Conservation (phyloP, 2,113 vertebrate species). For the Elaphurus davidianus region DNA sequence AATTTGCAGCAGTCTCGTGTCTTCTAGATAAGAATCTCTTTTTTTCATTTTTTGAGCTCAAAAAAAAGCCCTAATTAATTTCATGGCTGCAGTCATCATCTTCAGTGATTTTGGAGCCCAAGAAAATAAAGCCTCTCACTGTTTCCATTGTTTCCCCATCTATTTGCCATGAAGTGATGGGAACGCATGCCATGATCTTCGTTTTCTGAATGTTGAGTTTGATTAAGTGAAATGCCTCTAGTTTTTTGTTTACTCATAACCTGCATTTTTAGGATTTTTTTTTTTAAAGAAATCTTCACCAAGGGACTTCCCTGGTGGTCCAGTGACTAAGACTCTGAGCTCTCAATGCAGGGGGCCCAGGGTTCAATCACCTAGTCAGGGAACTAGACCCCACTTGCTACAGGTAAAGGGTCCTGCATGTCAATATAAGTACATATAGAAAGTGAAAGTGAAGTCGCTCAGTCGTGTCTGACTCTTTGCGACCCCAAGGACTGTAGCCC, state of each 20-base stretch:
- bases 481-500: background rate
- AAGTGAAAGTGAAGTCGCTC: background rate
- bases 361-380: background rate
- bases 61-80: background rate
- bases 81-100: background rate
- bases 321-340: background rate
- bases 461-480: rapidly evolving
- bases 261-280: background rate
- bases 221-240: background rate
- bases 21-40: background rate
- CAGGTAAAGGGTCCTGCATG: background rate
- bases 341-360: background rate
- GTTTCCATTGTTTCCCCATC: background rate
- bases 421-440: too few species aligned
- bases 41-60: background rate
- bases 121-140: background rate
- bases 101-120: background rate
- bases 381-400: too few species aligned
- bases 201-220: background rate
- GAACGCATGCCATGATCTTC: background rate
- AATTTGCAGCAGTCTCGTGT: background rate
- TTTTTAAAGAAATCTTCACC: background rate
- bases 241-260: background rate
- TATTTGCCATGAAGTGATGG: background rate
- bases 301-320: background rate